Base-by-base conservation (phyloP, 2,888 invertebrate genomes). In the Tachystola acroxantha region DNA sequence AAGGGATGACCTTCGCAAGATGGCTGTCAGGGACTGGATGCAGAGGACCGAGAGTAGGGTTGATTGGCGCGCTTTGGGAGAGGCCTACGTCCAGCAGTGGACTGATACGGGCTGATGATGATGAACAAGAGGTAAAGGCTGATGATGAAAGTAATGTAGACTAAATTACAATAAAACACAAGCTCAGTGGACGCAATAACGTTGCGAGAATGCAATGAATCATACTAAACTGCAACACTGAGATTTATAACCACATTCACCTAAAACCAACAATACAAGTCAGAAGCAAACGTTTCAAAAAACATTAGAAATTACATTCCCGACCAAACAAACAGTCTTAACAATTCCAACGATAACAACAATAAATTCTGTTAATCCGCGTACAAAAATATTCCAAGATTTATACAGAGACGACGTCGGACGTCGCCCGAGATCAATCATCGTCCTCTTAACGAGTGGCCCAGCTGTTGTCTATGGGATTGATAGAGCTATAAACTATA, bases 401-500 rank as follows among this genome's bases (percentile, higher is more conserved):
- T 60, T 67, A 66, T 64, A 63, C 55, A 42, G 39, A 12, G 27
- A 33, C 32, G 32, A 33, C 45, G 57, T 51, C 45, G 47, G 44
- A 45, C 54, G 64, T 57, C 57, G 56, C 59, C 53, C 47, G 52
- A 65, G 76, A 86, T 86, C 86, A 69, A 77, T 86, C 86, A 85
- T 84, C 84, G 75, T 64, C 67, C 57, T 55, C 68, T 79, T 84
- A 85, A 82, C 81, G 84, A 80, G 73, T 66, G 52, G 45, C 48
- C 61, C 84, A 82, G 84, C 85, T 85, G 85, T 68, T 81, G 67
- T 69, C 58, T 50, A 46, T 53, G 59, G 57, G 82, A 84, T 82
- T 84, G 81, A 84, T 85, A 67, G 79, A 70, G 64, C 78, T 71
- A 79, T 84, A 78, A 84, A 81, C 69, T 78, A 78, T 82, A 84